phyloP scores from a whole-genome alignment of 2,113 vertebrate genomes.

The Megaceryle torquata region DNA sequence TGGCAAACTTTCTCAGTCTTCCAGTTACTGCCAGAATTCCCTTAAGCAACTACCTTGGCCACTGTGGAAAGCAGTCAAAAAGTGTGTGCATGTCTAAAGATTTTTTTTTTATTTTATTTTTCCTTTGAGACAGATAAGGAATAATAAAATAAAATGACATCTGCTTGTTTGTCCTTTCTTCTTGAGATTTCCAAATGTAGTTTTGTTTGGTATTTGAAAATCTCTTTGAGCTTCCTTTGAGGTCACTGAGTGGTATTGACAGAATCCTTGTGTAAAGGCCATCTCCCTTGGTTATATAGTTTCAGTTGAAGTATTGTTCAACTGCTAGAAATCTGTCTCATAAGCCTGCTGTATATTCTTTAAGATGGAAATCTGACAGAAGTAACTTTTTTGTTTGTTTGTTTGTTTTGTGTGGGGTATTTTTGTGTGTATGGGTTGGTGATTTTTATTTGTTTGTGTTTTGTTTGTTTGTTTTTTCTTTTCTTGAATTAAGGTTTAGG shows the following conservation, averaged over 20 bases:
- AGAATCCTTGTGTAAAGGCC: slow-evolving; percentile 21
- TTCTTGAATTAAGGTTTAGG: slow-evolving; percentile 34
- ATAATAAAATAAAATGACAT: neutral
- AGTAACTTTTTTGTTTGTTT: neutral
- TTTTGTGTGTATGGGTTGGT: neutral
- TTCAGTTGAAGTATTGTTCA: neutral
- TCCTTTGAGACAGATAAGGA: neutral
- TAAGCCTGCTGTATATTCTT: neutral
- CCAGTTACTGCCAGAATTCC: neutral
- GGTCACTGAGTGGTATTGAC: neutral
- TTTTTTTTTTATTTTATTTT: neutral
- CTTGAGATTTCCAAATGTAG: neutral
- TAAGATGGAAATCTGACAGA: slow-evolving; percentile 14
- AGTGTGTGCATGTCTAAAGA: neutral
- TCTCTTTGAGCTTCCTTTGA: slow-evolving; percentile 20
- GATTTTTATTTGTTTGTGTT: neutral
- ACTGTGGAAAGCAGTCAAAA: neutral
- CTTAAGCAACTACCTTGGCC: neutral
- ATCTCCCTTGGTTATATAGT: neutral
- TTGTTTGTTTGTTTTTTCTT: neutral
- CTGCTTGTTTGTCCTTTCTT: neutral
- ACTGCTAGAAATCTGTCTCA: neutral
- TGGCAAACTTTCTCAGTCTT: neutral
- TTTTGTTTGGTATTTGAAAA: slow-evolving; percentile 33
- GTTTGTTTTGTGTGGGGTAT: neutral